Evolutionary conservation across 2,113 vertebrate genomes (phyloP), one percentile per base, ranked within the genome.

Genomic region (Microtus oregoni): DNA sequence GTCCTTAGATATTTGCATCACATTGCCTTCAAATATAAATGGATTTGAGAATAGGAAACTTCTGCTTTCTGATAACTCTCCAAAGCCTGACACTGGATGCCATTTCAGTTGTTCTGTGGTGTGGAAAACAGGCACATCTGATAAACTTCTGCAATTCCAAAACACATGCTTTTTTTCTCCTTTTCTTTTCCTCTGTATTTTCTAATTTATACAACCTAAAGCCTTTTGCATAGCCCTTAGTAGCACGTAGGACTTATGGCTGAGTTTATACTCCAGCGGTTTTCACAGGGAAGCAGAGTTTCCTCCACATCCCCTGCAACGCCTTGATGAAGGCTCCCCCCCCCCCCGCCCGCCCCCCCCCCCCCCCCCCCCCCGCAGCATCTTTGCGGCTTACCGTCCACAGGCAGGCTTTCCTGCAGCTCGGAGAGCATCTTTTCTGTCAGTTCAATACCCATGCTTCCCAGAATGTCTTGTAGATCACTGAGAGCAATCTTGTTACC

Each of bases 321-420:
- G 14, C 82, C 61, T 75, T 22, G 35, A 70, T 22, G 58, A 89
- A 13, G 10, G 50, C 1, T 41, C 41, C 41, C 50, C 50, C 11
- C 3, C 52, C 13, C 52, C 52, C 52, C 52, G n/a, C n/a, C n/a
- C n/a, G n/a, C 2, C 0, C 13, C 0, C 9, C 3, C 22, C n/a
- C n/a, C 52, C 13, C 52, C 52, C 52, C 52, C 2, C 0, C 13
- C 0, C 9, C 3, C 22, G 28, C 22, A 24, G 15, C 1, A 67
- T 78, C 8, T 11, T 44, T 61, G 88, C 24, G 19, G 68, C 95
- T 82, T 30, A 96, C 94, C 89, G 28, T 95, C 94, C 63, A 87
- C 35, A 68, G 97, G 85, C 28, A 89, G 26, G 35, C 22, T 50
- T 94, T 96, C 55, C 90, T 86, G 20, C 8, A 95, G 92, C 22